Percentiles rank a stretch among this genome's conserved stretches.
Evolutionary conservation across 2,888 invertebrate genomes (phyloP).

Genomic region (Liposcelis brunnea): DNA sequence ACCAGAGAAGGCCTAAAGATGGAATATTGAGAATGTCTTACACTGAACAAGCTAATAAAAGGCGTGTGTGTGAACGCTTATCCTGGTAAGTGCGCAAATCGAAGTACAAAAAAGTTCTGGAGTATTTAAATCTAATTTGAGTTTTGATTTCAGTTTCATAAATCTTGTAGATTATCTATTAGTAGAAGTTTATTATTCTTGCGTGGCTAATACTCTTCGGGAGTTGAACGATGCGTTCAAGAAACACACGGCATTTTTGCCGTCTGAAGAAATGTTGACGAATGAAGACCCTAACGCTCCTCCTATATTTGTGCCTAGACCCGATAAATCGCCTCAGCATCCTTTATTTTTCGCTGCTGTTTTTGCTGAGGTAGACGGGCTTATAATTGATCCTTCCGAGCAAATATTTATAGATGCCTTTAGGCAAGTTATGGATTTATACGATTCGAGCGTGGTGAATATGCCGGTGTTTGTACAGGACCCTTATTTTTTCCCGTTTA

Average conservation of each 20-base stretch:
- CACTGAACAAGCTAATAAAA: constrained; percentile 70
- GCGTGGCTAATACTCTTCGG: constrained; percentile 43
- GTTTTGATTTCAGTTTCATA: constrained; percentile 37
- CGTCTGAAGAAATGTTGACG: constrained; percentile 27
- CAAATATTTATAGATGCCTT: constrained; percentile 39
- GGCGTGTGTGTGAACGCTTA: constrained; percentile 59
- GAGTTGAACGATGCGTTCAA: constrained; percentile 38
- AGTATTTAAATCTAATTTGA: constrained; percentile 11
- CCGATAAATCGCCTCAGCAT: constrained; percentile 32
- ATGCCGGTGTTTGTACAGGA: constrained; percentile 58
- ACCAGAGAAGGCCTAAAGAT: too few species aligned
- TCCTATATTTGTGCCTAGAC: constrained; percentile 30
- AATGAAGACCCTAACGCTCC: constrained; percentile 27
- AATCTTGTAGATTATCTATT: constrained; percentile 54
- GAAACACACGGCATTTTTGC: constrained; percentile 35
- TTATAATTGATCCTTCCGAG: constrained; percentile 41
- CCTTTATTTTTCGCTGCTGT: constrained; percentile 45
- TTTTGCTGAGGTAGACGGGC: constrained; percentile 23
- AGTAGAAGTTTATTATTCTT: constrained; percentile 44
- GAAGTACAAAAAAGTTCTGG: constrained; percentile 1
- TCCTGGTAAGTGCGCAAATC: constrained; percentile 39
- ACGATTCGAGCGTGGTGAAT: constrained; percentile 48
- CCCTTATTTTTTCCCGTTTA: constrained; percentile 49
- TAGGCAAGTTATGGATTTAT: constrained; percentile 40
- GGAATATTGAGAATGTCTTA: constrained; percentile 43